Base-by-base conservation (phyloP, 1,140 invertebrate species). In the Chelonus insularis region DNA sequence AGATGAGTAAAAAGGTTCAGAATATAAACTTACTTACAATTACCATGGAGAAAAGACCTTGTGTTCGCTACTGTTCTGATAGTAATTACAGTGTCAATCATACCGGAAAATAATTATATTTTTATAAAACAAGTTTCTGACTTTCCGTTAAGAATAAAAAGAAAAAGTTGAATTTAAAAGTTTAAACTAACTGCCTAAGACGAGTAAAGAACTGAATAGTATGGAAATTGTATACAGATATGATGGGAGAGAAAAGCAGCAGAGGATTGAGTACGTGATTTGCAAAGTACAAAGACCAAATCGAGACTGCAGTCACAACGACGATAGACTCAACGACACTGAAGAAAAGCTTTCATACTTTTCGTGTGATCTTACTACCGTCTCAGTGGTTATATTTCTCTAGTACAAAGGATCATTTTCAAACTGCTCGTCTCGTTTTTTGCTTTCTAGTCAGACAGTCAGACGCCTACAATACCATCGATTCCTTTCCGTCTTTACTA, bases 401-500 rank as follows among this genome's bases (percentile, higher is more conserved):
- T 45, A 25, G 14, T 45, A 57, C 55, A 57, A 57, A 57, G 39
- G 39, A 32, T 47, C n/a, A n/a, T n/a, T n/a, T 57, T 48, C n/a
- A 1, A 36, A 57, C 12, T 16, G 41, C 6, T 16, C 16, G 16
- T 39, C 36, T 57, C 54, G 21, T 57, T 57, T 45, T 57, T 39
- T 29, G 45, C 21, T 32, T 32, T 11, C 41, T 32, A 29, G 55
- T 14, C 47, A 63, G 62, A 63, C 62, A 59, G 50, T 56, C 57
- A 16, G 57, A 47, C 62, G 62, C 62, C 62, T 52, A 47, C 52
- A 43, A 37, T 51, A 23, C 43, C 58, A 63, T 63, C 56, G 62
- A 63, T 57, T 57, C 41, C 41, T 9, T 36, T 50, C 52, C 56
- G 39, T 63, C 56, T 54, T 58, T 50, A 52, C 39, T 45, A 57